Base-by-base conservation (phyloP, 1,140 invertebrate genomes). In the Hesperophylax magnus region DNA sequence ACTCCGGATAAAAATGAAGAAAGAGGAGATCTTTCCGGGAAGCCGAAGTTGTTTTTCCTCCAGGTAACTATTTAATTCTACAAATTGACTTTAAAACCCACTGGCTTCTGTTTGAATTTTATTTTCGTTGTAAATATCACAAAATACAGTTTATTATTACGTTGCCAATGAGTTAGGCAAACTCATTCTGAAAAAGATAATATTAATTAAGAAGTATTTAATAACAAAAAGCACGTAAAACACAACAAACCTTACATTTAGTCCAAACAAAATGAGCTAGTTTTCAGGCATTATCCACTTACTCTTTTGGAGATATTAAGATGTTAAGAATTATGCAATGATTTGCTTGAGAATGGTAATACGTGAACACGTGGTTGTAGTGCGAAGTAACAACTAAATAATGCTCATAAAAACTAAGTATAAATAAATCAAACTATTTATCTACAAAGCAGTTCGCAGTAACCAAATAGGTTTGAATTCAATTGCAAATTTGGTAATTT, bases 1-100 rank as follows among this genome's bases (percentile, higher is more conserved):
- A 34, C 1, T 1, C 0, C 34, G 8, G 8, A 34, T 34, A 34
- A 5, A 34, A 8, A 34, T 2, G 34, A 34, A 34, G 18, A 69
- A 39, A 34, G 65, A 17, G 3, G 7, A 20, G 34, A 52, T 39
- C 39, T 71, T 8, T 52, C 52, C 6, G 14, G 18, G 17, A 71
- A 18, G 22, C 67, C 67, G 34, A 71, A 71, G 53, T 47, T 52
- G 17, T 53, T 71, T 22, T 22, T 71, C 15, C 52, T 71, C 18
- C 67, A 71, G 67, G 67, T 71, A 52, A 22, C 15, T 47, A 47
- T 69, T 54, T 9, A 54, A 2, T 54, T 54, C 3, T 3, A 54
- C 53, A 17, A 54, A 2, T 15, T 54, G 8, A 3, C 8, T 54
- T 17, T 18, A 17, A 54, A 54, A 54, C 14, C 14, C 14, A 54